Percentiles rank a stretch among this genome's conserved stretches.
phyloP scores from a whole-genome alignment of 2,888 invertebrate species.

The Heliconius sara region DNA sequence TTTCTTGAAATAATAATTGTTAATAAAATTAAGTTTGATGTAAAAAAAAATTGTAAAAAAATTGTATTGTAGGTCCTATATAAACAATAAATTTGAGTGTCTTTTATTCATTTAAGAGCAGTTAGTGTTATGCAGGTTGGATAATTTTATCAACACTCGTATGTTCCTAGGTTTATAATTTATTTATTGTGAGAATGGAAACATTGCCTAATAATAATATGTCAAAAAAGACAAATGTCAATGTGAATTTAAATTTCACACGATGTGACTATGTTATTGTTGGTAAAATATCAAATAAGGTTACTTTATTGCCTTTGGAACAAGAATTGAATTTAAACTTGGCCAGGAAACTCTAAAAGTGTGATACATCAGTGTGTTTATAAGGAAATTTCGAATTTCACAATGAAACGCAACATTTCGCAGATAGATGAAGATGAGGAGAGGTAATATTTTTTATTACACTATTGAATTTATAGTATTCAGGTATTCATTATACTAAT shows the following conservation, averaged over 20 bases:
- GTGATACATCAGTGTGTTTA: not conserved
- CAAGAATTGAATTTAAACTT: not conserved
- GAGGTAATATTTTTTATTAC: constrained; percentile 29
- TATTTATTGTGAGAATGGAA: not conserved
- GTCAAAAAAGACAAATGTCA: constrained; percentile 4
- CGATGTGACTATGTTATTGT: constrained; percentile 14
- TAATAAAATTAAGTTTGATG: not conserved
- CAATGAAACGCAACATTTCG: constrained; percentile 44
- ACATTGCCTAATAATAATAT: not conserved
- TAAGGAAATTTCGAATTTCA: not conserved
- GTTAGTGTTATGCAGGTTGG: not conserved
- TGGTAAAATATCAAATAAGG: not conserved
- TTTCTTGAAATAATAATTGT: too few species aligned
- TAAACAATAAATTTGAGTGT: not conserved
- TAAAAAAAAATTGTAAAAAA: not conserved
- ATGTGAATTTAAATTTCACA: not conserved
- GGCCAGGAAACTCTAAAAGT: not conserved
- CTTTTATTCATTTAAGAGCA: not conserved
- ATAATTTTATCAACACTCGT: not conserved
- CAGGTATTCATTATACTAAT: too few species aligned
- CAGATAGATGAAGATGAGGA: constrained; percentile 38
- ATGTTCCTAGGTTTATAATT: not conserved
- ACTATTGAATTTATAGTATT: too few species aligned
- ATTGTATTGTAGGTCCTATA: too few species aligned
- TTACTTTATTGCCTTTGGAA: not conserved